phyloP scores from a whole-genome alignment of 2,888 invertebrate species.

The Micropterix aruncella region DNA sequence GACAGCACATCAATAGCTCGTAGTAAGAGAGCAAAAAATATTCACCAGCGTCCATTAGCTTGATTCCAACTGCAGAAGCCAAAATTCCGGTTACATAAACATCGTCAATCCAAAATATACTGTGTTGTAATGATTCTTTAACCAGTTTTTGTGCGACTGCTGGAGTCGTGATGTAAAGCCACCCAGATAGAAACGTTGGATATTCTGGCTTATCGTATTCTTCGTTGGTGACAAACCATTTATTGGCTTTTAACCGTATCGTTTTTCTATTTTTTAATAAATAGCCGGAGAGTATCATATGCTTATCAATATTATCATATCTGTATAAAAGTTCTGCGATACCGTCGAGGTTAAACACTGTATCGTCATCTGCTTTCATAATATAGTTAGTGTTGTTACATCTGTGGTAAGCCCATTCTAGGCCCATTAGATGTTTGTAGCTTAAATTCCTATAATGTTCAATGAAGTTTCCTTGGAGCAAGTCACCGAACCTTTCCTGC shows the following conservation, averaged over 20 bases:
- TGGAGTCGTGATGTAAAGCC: constrained; percentile 68
- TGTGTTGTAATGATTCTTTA: constrained; percentile 33
- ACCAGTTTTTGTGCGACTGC: constrained; percentile 43
- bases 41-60: constrained; percentile 39
- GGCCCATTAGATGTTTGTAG: constrained; percentile 69
- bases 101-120: constrained; percentile 89
- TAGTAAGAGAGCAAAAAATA: constrained; percentile 40
- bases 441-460: constrained; percentile 73
- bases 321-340: constrained; percentile 29
- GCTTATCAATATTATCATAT: constrained; percentile 19
- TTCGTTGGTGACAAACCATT: constrained; percentile 62
- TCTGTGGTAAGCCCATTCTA: constrained; percentile 54
- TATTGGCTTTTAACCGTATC: constrained; percentile 50
- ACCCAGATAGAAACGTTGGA: constrained; percentile 69
- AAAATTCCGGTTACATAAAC: constrained; percentile 73
- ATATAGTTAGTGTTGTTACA: constrained; percentile 49
- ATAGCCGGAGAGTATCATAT: constrained; percentile 47
- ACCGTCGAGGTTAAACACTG: constrained; percentile 52
- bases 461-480: constrained; percentile 61
- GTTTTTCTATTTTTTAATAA: constrained; percentile 48
- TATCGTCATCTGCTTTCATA: constrained; percentile 74
- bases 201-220: constrained; percentile 50
- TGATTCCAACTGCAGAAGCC: constrained; percentile 40
- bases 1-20: background rate
- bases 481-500: constrained; percentile 46